phyloP scores from a whole-genome alignment of 2,888 invertebrate genomes.

The Crossocerus cetratus region DNA sequence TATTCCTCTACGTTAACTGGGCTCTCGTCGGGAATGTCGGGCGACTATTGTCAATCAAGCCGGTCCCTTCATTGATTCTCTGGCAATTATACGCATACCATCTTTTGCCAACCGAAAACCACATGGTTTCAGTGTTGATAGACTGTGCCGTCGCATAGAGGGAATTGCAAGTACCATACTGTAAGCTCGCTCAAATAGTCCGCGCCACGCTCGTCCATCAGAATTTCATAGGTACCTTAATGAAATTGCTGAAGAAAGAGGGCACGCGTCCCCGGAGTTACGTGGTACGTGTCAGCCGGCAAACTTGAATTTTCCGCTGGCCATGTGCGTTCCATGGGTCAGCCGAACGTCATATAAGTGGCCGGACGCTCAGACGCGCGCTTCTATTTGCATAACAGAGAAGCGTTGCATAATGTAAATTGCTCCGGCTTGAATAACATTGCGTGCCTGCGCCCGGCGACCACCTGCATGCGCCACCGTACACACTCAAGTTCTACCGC shows the following conservation, averaged over 20 bases:
- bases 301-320: conserved; percentile 26
- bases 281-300: conserved; percentile 17
- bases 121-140: no score
- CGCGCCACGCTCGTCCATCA: conserved; percentile 39
- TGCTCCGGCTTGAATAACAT: conserved; percentile 50
- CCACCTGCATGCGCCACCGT: conserved; percentile 17
- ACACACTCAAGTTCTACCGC: neutral
- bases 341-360: conserved; percentile 52
- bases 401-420: conserved; percentile 60
- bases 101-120: no score
- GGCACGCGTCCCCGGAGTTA: conserved; percentile 1
- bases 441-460: conserved; percentile 37
- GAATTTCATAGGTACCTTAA: conserved; percentile 61
- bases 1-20: no score
- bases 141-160: no score
- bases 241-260: conserved; percentile 57
- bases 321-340: conserved; percentile 26
- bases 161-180: neutral
- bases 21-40: no score
- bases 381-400: conserved; percentile 66
- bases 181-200: neutral
- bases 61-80: no score
- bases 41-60: no score
- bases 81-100: no score
- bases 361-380: conserved; percentile 47